Evolutionary conservation across 2,888 invertebrate species (phyloP), one percentile per base, ranked within the genome.

Genomic region (Plebejus argus): DNA sequence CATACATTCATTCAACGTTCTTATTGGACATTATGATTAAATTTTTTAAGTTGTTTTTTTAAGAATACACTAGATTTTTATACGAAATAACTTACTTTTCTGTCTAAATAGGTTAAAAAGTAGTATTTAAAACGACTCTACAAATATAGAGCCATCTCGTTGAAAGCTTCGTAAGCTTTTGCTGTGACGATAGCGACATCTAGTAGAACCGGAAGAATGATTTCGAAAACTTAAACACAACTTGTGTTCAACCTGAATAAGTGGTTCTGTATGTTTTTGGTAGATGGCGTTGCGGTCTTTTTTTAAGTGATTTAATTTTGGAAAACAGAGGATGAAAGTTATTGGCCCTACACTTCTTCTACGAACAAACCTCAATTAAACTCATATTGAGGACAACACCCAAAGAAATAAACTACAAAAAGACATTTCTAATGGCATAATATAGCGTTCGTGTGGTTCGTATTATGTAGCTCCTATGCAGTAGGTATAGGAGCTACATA

Each of bases 21-120:
- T 33, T 66, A 33, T 66, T 28, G 15, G 15, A 66, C 0, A 18
- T 6, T 66, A 2, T 15, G 28, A 66, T 28, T 66, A 1, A 1
- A 71, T 71, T 71, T 20, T 20, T 71, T 2, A n/a, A 1, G 3
- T 15, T 3, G 20, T n/a, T 20, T n/a, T 53, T 39, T 39, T 20
- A 71, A 7, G 0, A 70, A 35, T 10, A 8, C 70, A 35, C 1
- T 12, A 33, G 35, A 35, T 1, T 33, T 35, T 33, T 15, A 18
- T 3, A 23, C 3, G 12, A 61, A 66, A 28, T 28, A 15, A 28
- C 15, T 28, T 15, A 53, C 53, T 53, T 53, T 53, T 53, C 18
- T 18, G 5, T 5, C 53, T 53, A 53, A 49, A 53, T 53, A 33
- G 87, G 85, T 85, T 79, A 79, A 61, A 78, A 78, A 35, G 78